phyloP scores from a whole-genome alignment of 2,888 invertebrate genomes.

The Drosophila colorata region DNA sequence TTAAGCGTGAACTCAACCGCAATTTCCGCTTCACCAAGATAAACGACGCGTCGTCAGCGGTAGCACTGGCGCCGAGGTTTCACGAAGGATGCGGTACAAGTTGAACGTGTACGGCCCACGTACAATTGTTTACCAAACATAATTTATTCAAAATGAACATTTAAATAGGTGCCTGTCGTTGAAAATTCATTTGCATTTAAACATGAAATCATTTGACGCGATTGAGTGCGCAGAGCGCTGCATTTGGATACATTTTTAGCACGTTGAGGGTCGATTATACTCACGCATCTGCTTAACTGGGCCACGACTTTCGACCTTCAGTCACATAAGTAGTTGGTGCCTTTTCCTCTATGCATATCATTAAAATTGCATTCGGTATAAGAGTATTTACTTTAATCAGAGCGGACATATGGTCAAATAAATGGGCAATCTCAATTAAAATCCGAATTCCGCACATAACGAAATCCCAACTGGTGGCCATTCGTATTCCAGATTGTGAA shows the following conservation, averaged over 20 bases:
- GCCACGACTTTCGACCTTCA: constrained; percentile 25
- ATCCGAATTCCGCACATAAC: constrained; percentile 18
- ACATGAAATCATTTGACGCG: constrained; percentile 31
- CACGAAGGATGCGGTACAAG: constrained; percentile 9
- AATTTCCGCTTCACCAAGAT: constrained; percentile 68
- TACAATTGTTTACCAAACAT: constrained; percentile 57
- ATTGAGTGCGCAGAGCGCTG: constrained; percentile 28
- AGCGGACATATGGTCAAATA: constrained; percentile 20
- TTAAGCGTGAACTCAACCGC: constrained; percentile 66
- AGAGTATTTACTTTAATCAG: constrained; percentile 31
- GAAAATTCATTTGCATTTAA: constrained; percentile 53
- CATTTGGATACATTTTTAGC: constrained; percentile 29
- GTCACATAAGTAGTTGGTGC: not conserved
- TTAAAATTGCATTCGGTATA: constrained; percentile 25
- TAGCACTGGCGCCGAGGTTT: constrained; percentile 21
- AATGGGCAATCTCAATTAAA: constrained; percentile 50
- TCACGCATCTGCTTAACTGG: constrained; percentile 47
- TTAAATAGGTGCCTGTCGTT: constrained; percentile 54
- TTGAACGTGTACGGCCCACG: constrained; percentile 14
- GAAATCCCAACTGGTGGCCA: constrained; percentile 41
- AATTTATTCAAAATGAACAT: constrained; percentile 60
- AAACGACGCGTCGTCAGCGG: constrained; percentile 51
- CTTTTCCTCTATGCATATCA: constrained; percentile 9
- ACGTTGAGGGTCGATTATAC: constrained; percentile 36
- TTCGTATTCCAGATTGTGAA: constrained; percentile 50